Evolutionary conservation across 37 sponge, comb jelly and placozoan species (phyloP).

Genomic region (Ephydatia muelleri): DNA sequence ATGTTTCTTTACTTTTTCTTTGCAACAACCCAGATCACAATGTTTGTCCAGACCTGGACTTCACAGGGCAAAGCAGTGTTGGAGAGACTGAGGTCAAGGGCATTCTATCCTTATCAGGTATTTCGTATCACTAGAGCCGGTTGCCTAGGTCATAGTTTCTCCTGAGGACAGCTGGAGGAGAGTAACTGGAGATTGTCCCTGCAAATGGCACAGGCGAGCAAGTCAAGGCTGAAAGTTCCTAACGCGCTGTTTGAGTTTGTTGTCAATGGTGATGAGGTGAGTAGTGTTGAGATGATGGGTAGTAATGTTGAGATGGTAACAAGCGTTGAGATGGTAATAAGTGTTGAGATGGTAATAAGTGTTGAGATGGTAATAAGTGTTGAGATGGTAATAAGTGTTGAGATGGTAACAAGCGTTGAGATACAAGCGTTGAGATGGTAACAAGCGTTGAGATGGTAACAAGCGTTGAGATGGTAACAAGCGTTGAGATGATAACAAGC

Average conservation of each 20-base stretch:
- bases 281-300: neutral
- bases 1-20: neutral
- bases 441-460: too few species aligned
- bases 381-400: too few species aligned
- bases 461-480: too few species aligned
- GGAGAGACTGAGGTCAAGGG: constrained; percentile 68
- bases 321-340: too few species aligned
- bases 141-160: neutral
- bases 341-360: too few species aligned
- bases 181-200: constrained; percentile 88
- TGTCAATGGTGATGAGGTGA: constrained; percentile 52
- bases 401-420: too few species aligned
- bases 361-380: too few species aligned
- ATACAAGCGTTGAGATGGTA: too few species aligned
- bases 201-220: constrained; percentile 74
- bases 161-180: constrained; percentile 62
- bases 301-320: too few species aligned
- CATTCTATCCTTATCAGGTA: constrained; percentile 84
- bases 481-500: too few species aligned
- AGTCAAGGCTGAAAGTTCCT: constrained; percentile 78
- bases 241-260: constrained; percentile 85
- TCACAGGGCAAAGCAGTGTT: constrained; percentile 63
- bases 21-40: constrained; percentile 27
- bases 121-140: neutral
- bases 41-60: constrained; percentile 77